Base-by-base conservation (phyloP, 2,888 invertebrate genomes). In the Holacanthella duospinosa region DNA sequence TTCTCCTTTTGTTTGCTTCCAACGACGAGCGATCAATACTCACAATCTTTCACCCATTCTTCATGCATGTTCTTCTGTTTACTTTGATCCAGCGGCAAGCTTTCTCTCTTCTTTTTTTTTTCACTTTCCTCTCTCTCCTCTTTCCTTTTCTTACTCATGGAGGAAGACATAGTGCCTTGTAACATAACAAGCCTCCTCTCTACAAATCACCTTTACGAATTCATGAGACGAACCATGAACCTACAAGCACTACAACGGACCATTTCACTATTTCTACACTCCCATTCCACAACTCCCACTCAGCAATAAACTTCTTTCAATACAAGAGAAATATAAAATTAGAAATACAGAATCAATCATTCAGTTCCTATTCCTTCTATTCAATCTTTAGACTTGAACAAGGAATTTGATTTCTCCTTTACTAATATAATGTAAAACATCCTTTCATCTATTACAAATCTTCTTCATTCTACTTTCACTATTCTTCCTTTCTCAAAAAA, bases 1-100 rank as follows among this genome's bases (percentile, higher is more conserved):
- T 28, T 55, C 55, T 48, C 55, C 60, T 59, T 63, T 64, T 64
- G 64, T 60, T 62, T 60, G 60, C 56, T 55, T 53, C 57, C 48
- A 59, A 64, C 43, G 44, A 57, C 53, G 12, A 44, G 29, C 62
- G 62, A 62, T 65, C 65, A 62, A 65, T 65, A 64, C 58, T 54
- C 27, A 60, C 65, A 62, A 62, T 65, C 62, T 65, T 62, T 62
- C 58, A 64, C 62, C 48, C 59, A 60, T 59, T 62, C 62, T 60
- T 62, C 62, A 57, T 62, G 56, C 57, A 57, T 60, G 62, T 53
- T 61, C 61, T 27, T 27, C 26, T 62, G 62, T 62, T 62, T 62
- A 62, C 62, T 58, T 62, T 62, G 62, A 62, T 62, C 62, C 36
- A 16, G 12, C 36, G 29, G 3, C 28, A 24, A 26, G 19, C 60